Base-by-base conservation (phyloP, 2,797 vertebrate species). In the Chelon auratus region DNA sequence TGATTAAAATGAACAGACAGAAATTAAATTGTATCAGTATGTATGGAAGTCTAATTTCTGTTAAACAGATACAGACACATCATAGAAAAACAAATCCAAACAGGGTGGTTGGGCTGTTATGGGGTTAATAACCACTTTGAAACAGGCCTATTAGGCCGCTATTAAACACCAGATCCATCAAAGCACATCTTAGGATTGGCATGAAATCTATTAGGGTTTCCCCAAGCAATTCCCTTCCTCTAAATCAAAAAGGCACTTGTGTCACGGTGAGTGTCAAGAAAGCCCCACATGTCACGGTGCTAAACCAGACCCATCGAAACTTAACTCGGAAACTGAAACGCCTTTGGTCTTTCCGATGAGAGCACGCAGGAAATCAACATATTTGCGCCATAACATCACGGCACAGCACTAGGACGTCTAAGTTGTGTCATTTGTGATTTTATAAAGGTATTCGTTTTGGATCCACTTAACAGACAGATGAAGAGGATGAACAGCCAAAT, bases 241-340 rank as follows among this genome's bases (percentile, higher is more conserved):
- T 52, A 2, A 33, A 8, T 48, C 1, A 47, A 6, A 52, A 6
- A 1, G 3, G 22, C 6, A 39, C 2, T 5, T 1, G 9, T 40
- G 54, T 70, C 56, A 73, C 15, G 40, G 12, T 48, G 17, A 68
- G 1, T 24, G 22, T 42, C 20, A 10, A 58, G 60, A 78, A 86
- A 42, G 0, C 5, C 33, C 67, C 43, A 42, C 11, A 60, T 15
- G 17, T 33, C 14, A 33, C 17, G 36, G 4, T 42, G 47, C 33
- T 66, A 37, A 68, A 65, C 47, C 60, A 72, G 48, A 10, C 30
- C 26, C 22, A 60, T 40, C 14, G 39, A 70, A 81, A 81, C 59
- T 26, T 12, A 7, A 54, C 5, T 66, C 26, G 61, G 74, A 84
- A 84, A 82, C 9, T 48, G 67, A 86, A 73, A 76, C 22, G n/a